These are phyloP conservation scores for Ellobius talpinus DNA, from an alignment of 2,113 vertebrate species.

Conservation along the genomic window DNA sequence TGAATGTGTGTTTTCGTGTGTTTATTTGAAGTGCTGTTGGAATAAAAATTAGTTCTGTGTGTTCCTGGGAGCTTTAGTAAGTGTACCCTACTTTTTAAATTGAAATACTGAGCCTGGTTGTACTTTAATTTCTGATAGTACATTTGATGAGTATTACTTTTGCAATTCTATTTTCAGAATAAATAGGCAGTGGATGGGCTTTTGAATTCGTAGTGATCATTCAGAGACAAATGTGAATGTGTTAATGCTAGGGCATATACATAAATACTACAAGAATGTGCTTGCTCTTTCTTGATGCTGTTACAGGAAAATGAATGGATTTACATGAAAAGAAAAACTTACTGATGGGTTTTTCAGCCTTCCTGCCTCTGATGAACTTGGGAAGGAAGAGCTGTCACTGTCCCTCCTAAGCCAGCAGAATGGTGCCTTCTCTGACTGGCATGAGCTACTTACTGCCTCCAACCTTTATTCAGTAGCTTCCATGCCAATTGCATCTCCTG, in stretches of 20 bases:
- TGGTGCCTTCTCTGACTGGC: constrained; percentile 50
- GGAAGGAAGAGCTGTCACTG: constrained; percentile 69
- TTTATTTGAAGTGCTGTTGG: neutral
- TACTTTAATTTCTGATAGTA: neutral
- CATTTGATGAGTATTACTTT: constrained; percentile 38
- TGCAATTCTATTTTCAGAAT: constrained; percentile 4
- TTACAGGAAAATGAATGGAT: constrained; percentile 45
- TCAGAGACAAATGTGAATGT: constrained; percentile 41
- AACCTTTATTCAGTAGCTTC: neutral
- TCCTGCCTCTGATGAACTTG: constrained; percentile 45
- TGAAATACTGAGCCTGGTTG: constrained; percentile 12
- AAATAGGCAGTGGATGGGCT: neutral
- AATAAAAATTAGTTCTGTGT: constrained; percentile 21
- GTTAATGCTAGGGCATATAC: neutral
- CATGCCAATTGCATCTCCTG: neutral
- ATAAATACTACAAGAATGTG: constrained; percentile 19
- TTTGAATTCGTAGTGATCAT: neutral
- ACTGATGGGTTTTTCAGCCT: constrained; percentile 18
- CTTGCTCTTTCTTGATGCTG: constrained; percentile 26
- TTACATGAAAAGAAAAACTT: constrained; percentile 2
- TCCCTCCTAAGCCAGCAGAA: constrained; percentile 49
- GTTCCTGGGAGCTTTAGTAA: constrained; percentile 42
- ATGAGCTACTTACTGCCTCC: constrained; percentile 15
- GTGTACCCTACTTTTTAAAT: neutral
- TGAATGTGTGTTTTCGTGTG: neutral